Base-by-base conservation (phyloP, 2,888 invertebrate genomes). In the Leptura quadrifasciata region DNA sequence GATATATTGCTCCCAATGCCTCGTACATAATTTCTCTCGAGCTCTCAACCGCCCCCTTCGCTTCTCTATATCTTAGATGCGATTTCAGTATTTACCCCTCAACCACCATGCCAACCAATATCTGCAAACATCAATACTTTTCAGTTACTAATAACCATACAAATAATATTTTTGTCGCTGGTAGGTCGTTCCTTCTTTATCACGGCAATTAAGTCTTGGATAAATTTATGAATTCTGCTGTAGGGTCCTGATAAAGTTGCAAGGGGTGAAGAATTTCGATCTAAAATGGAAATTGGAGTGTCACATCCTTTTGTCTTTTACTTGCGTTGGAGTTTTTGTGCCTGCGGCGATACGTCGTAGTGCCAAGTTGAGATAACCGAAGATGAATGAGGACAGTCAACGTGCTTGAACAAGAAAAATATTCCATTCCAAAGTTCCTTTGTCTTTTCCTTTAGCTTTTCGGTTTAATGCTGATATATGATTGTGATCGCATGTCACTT, bases 1-100 rank as follows among this genome's bases (percentile, higher is more conserved):
- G 89, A 90, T 88, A 88, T 89, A 90, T 89, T 86, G 89, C 89
- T 89, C 90, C 90, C 90, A 87, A 86, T 88, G 89, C 89, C 88
- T 89, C 89, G 89, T 90, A 89, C 89, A 89, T 90, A 89, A 89
- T 90, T 90, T 89, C 89, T 87, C 85, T 82, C 82, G 86, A 86
- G 84, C 85, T 85, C 83, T 81, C 80, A 81, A 79, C 81, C 85
- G 72, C 77, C 82, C 81, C 80, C 79, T 80, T 74, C 79, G 77
- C 78, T 76, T 74, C 65, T 72, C 77, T 81, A 72, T 77, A 76
- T 73, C 74, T 77, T 77, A 79, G 79, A 76, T 77, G 65, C 79
- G 76, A 71, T 72, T 75, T 73, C 69, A 67, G 61, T 75, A 77
- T 79, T 79, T 77, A 74, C 72, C 70, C 77, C 74, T 61, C 67